Base-by-base conservation (phyloP, 1,140 invertebrate genomes). In the Drosophila truncata region DNA sequence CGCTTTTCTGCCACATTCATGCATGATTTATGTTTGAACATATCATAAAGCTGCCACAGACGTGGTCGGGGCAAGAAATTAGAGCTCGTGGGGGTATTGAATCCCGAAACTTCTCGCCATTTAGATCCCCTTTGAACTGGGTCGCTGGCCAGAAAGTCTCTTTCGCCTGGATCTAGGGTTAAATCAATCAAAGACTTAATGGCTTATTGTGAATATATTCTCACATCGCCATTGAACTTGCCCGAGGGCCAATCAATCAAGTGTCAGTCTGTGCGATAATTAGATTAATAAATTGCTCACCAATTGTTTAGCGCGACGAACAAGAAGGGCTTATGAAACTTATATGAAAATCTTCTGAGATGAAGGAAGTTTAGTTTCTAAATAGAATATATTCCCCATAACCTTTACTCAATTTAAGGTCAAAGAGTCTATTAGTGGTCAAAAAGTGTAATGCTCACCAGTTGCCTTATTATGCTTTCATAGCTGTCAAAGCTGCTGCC, bases 101-200 rank as follows among this genome's bases (percentile, higher is more conserved):
- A 58, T 25, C 27, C 13, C 27, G 33, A 44, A 33, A 23, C 31
- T 35, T 33, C 41, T 10, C 11, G n/a, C 52, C 61, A 63, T 29
- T 39, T 14, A n/a, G 61, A 41, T n/a, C 44, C 29, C 54, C 50
- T 23, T 72, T 41, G 42, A 60, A 61, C 44, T 23, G 31, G 20
- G 29, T 44, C 31, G 46, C 35, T 52, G 47, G 50, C 42, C 50
- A 64, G 25, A 39, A 46, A 54, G 37, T 47, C 70, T 47, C 70
- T 39, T 59, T 54, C 11, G 23, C 35, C 39, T 18, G 41, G 20
- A 39, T 63, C 59, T 76, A 42, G 50, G 50, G 35, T 49, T n/a
- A 33, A 64, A 76, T 66, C 61, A 66, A 76, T 76, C 73, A 76
- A 66, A 67, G 72, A 60, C 73, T 78, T 69, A 77, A 77, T 78